Percentiles rank a stretch among this genome's conserved stretches.
phyloP scores from a whole-genome alignment of 1,140 invertebrate genomes.

The Drosophila littoralis region DNA sequence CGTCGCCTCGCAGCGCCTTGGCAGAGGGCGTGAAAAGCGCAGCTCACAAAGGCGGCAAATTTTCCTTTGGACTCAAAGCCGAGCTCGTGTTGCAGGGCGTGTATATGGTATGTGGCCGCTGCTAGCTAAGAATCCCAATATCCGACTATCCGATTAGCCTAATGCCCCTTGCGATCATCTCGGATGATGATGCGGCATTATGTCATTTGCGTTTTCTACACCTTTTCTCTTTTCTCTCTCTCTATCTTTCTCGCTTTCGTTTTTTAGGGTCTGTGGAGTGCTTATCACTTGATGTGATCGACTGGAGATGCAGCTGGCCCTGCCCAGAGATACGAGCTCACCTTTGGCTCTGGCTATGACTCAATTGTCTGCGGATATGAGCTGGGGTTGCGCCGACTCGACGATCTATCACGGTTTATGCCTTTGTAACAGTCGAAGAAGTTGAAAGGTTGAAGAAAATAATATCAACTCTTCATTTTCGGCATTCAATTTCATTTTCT shows the following conservation, averaged over 20 bases:
- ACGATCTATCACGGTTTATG: conserved; percentile 20
- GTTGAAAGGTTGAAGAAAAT: neutral
- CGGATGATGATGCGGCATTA: conserved; percentile 76
- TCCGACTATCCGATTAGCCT: conserved; percentile 75
- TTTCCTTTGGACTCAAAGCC: conserved; percentile 48
- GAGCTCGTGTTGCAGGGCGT: conserved; percentile 34
- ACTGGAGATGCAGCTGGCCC: conserved; percentile 61
- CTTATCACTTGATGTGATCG: conserved; percentile 58
- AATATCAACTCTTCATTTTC: conserved; percentile 1
- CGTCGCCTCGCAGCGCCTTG: neutral
- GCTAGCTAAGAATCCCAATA: conserved; percentile 38
- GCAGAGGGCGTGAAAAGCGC: conserved; percentile 77
- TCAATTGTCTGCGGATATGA: conserved; percentile 14
- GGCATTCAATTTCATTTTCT: conserved; percentile 22
- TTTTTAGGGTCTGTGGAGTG: conserved; percentile 1
- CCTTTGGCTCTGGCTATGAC: conserved; percentile 15
- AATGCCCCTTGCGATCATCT: conserved; percentile 54
- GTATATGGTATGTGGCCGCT: conserved; percentile 9
- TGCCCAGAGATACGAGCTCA: conserved; percentile 20
- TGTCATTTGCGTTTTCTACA: conserved; percentile 81
- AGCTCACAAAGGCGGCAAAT: conserved; percentile 62
- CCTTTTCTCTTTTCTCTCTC: conserved; percentile 36
- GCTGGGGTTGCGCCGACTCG: conserved; percentile 12
- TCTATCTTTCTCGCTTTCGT: neutral
- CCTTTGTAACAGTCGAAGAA: conserved; percentile 16